Evolutionary conservation across 2,888 invertebrate species (phyloP), one percentile per base, ranked within the genome.

Genomic region (Gonocerus acuteangulatus): DNA sequence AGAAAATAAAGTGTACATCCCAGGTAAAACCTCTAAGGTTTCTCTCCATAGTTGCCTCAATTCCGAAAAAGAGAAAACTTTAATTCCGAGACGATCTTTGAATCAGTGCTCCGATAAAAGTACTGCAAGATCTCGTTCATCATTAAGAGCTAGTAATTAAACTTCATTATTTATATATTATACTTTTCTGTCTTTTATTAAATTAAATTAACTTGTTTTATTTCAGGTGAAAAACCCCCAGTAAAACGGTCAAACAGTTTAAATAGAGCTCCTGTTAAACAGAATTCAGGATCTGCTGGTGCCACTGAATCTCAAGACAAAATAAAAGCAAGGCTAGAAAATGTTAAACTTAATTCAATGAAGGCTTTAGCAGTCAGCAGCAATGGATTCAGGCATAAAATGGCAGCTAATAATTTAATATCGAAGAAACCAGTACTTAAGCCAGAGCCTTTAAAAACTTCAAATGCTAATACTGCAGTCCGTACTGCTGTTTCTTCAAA

Each of bases 201-300:
- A 32, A 32, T 32, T 11, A 9, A 32, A 32, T 6, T 32, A 32
- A 32, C 11, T 32, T 32, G 6, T 47, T 27, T 11, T 47, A 27
- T 60, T 61, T 39, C 58, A 63, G 63, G 27, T 6, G 58, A 45
- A 27, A 61, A 58, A 32, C 49, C 54, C 16, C 32, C 51, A 16
- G 48, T 49, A 3, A 56, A 21, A 34, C 56, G 63, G 32, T 63
- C 63, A 18, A 61, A 57, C 27, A 63, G 63, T 42, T 34, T 58
- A 16, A 61, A 61, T n/a, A 54, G 63, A 9, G 32, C 34, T 13
- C 63, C 63, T 7, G 15, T 63, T 27, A 23, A 27, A 22, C 61
- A 57, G 16, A 58, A 44, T 42, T 11, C 32, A 16, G n/a, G 6
- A 7, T n/a, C 44, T 32, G 16, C 23, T 27, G 19, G 27, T 45